Percentiles rank a stretch among this genome's conserved stretches.
Conservation (phyloP, 2,888 invertebrate species). For the Dolichomitus sp. region DNA sequence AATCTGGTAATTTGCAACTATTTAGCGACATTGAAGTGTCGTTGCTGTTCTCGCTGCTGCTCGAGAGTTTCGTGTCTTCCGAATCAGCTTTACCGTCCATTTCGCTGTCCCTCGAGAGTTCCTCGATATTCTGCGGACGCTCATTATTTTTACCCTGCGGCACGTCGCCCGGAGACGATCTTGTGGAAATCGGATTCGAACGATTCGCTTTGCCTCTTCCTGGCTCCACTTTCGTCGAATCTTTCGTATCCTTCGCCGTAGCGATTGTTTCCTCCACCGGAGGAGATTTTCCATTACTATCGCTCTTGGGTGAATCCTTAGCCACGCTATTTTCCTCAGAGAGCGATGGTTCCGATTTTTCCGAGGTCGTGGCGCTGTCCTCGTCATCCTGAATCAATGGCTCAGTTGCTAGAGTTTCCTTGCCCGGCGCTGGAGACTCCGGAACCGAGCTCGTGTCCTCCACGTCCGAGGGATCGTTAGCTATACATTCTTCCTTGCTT, state of each 20-base stretch:
- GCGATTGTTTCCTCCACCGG: slow-evolving; percentile 14
- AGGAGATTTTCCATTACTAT: slow-evolving; percentile 30
- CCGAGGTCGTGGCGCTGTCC: slow-evolving; percentile 75
- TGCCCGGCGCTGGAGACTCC: slow-evolving; percentile 40
- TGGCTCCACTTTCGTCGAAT: slow-evolving; percentile 30
- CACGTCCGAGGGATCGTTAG: slow-evolving; percentile 43
- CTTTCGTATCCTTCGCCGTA: slow-evolving; percentile 2
- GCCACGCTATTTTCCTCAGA: slow-evolving; percentile 63
- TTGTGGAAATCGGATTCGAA: slow-evolving; percentile 58
- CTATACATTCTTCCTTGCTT: not conserved
- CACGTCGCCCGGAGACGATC: slow-evolving; percentile 16
- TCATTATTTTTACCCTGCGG: slow-evolving; percentile 59
- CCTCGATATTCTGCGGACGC: slow-evolving; percentile 61
- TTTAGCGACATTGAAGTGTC: slow-evolving; percentile 86
- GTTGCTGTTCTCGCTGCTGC: slow-evolving; percentile 88
- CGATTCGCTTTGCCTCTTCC: slow-evolving; percentile 51
- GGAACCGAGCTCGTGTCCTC: slow-evolving; percentile 55
- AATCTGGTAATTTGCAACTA: slow-evolving; percentile 78
- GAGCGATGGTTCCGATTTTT: slow-evolving; percentile 79
- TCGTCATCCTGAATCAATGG: slow-evolving; percentile 74
- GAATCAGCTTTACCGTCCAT: slow-evolving; percentile 79
- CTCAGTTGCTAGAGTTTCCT: not conserved
- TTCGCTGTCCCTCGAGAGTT: slow-evolving; percentile 79
- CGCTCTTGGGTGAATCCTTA: not conserved
- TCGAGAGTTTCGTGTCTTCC: slow-evolving; percentile 81